Conservation (phyloP, 2,797 vertebrate genomes). For the Melanotaenia boesemani region DNA sequence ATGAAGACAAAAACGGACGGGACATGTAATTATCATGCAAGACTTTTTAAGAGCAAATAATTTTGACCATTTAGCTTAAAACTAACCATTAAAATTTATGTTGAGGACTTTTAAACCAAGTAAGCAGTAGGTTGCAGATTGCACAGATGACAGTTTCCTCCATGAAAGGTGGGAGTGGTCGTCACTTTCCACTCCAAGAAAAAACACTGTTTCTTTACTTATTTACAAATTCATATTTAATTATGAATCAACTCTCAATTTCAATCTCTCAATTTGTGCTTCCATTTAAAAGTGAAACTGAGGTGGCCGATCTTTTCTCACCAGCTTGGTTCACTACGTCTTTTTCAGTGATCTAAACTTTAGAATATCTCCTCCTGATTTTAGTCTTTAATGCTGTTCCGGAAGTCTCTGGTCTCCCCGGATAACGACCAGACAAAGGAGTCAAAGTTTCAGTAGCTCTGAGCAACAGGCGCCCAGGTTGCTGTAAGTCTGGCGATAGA, state of each 20-base stretch:
- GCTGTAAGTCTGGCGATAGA: slow-evolving; percentile 86
- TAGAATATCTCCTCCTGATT: slow-evolving; percentile 23
- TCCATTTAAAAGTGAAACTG: slow-evolving; percentile 1
- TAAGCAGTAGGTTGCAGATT: not conserved
- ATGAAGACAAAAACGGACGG: not conserved
- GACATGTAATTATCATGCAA: slow-evolving; percentile 33
- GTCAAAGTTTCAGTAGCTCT: slow-evolving; percentile 79
- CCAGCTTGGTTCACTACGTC: slow-evolving; percentile 10
- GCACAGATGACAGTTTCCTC: not conserved
- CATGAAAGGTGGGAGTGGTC: not conserved
- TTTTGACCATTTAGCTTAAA: slow-evolving; percentile 28
- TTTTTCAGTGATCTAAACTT: slow-evolving; percentile 5
- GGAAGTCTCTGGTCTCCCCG: not conserved
- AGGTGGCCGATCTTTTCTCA: slow-evolving; percentile 36
- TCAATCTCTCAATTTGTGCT: not conserved
- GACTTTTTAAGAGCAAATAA: slow-evolving; percentile 58
- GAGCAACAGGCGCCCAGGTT: slow-evolving; percentile 86
- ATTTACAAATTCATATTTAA: not conserved
- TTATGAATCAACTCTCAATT: not conserved
- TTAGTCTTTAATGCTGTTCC: slow-evolving; percentile 35
- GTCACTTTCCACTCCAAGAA: not conserved
- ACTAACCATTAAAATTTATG: not conserved
- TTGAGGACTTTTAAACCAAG: not conserved
- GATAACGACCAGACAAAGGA: no score
- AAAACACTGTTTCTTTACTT: not conserved